Conservation (phyloP, 2,888 invertebrate genomes). For the Parasteatoda lunata region DNA sequence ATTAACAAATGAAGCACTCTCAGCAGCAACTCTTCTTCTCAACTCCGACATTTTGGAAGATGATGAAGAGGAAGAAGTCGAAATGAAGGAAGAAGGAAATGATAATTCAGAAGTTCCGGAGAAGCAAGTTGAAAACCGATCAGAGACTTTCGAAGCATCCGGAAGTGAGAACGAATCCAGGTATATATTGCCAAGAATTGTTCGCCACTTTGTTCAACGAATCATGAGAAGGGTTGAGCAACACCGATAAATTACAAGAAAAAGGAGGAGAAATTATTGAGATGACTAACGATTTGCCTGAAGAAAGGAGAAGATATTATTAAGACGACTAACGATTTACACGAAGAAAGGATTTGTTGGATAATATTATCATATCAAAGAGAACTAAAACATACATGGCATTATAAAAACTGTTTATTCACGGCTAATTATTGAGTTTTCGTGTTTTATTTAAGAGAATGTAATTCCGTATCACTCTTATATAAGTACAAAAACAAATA, state of each 20-base stretch:
- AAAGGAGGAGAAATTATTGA: background rate
- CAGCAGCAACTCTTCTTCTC: constrained; percentile 27
- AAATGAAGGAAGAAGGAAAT: background rate
- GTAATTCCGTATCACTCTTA: too few species aligned
- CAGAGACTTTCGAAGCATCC: constrained; percentile 24
- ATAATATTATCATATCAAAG: too few species aligned
- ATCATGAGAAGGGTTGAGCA: constrained; percentile 44
- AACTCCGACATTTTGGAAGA: constrained; percentile 22
- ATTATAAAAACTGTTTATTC: too few species aligned
- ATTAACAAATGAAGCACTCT: constrained; percentile 36
- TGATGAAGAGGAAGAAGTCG: constrained; percentile 21
- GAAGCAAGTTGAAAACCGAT: background rate
- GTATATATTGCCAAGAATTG: constrained; percentile 48
- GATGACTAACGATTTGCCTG: too few species aligned
- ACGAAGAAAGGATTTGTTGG: too few species aligned
- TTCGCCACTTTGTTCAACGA: constrained; percentile 46
- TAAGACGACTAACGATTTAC: too few species aligned
- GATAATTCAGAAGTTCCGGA: background rate
- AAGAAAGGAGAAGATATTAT: too few species aligned
- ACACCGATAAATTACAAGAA: background rate
- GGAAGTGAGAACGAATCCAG: constrained; percentile 35
- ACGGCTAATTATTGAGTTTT: too few species aligned
- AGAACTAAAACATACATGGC: too few species aligned
- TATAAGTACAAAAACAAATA: too few species aligned
- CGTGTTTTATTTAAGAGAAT: too few species aligned